phyloP scores from a whole-genome alignment of 2,797 vertebrate genomes.

The Lagothrix lagotricha region DNA sequence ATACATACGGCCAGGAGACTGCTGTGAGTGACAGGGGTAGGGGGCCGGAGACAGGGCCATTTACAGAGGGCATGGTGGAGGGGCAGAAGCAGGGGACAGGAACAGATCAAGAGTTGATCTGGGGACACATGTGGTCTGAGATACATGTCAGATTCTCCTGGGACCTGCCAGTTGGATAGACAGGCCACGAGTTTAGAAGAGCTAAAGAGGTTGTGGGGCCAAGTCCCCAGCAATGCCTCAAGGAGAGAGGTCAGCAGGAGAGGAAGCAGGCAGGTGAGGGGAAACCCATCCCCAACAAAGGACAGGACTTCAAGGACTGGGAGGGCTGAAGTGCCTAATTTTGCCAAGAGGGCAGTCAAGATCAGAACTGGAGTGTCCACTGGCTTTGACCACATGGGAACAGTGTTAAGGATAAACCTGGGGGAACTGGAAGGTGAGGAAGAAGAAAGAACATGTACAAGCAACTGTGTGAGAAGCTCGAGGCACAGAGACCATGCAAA shows the following conservation, averaged over 20 bases:
- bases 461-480: too few species aligned
- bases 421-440: background rate
- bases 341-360: background rate
- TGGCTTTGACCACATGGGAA: background rate
- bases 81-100: background rate
- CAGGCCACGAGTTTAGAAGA: background rate
- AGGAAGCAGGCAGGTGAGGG: background rate
- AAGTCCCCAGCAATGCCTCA: background rate
- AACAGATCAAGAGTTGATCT: background rate
- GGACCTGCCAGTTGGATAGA: fast-evolving
- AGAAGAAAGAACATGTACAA: fast-evolving
- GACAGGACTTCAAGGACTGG: background rate
- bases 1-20: background rate
- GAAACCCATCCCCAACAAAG: background rate
- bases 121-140: too few species aligned
- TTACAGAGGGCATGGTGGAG: background rate
- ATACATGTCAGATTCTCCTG: background rate
- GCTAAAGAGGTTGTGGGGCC: background rate
- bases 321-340: too few species aligned
- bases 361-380: background rate
- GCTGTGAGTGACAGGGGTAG: too few species aligned
- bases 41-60: background rate
- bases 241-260: background rate
- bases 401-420: background rate
- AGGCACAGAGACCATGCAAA: fast-evolving